Evolutionary conservation across 1,140 invertebrate genomes (phyloP), one percentile per base, ranked within the genome.

Genomic region (Euwallacea similis): DNA sequence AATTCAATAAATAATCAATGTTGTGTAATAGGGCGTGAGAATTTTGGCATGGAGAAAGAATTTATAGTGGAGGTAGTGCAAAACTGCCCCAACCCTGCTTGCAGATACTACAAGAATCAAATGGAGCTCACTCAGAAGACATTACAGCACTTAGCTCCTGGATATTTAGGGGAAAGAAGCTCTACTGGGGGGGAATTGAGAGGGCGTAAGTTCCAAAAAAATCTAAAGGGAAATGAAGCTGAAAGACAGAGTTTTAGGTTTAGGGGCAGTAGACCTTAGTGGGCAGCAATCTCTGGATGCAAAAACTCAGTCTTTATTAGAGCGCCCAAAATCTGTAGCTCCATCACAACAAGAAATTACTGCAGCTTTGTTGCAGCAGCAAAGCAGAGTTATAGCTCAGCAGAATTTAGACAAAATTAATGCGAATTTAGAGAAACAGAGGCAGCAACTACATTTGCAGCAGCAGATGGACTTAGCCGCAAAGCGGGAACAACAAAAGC

Each of bases 31-130:
- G 69, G 71, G 56, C 83, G 91, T 53, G 92, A 94, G 79, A 91
- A 91, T 79, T 93, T 93, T 84, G 92, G 92, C 33, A 93, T 94
- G 91, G 92, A 94, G 80, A 93, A 93, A 79, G 92, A 93, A 79
- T 94, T 94, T 76, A 93, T 94, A 50, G 86, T 93, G 66, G 91
- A 94, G 82, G 91, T 94, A 43, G 91, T 94, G 9, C 91, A 93
- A 80, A 93, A 93, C 73, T 94, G 92, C 77, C 92, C 91, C 0
- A 93, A 93, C 83, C 91, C 91, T 41, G 91, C 91, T 42, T 94
- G 92, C 77, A 87, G 91, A 21, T 94, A 91, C 79, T 93, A 93
- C 77, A 94, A 94, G 79, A 93, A 89, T 81, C 91, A 94, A 78
- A 82, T 93, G 80, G 90, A 91, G 77, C 85, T 92, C 75, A 90